Evolutionary conservation across 2,888 invertebrate species (phyloP).

Genomic region (Epsilonema sp.): DNA sequence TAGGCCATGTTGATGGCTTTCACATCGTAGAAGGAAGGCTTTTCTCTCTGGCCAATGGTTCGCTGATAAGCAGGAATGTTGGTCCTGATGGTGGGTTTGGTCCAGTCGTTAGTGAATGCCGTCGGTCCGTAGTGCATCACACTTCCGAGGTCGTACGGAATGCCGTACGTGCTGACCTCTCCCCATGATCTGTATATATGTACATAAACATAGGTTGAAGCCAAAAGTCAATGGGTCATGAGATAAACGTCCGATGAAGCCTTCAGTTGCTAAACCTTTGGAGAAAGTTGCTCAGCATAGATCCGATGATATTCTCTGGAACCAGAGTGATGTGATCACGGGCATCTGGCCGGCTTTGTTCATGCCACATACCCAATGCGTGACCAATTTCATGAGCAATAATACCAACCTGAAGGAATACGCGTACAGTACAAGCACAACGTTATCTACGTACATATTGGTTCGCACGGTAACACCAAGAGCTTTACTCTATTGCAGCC

Average conservation of each 20-base stretch:
- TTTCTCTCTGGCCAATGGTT: conserved; percentile 26
- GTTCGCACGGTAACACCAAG: no score
- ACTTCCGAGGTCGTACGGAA: conserved; percentile 24
- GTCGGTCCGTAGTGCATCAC: conserved; percentile 25
- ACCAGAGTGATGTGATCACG: conserved; percentile 14
- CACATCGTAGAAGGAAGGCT: conserved; percentile 21
- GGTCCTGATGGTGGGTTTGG: conserved; percentile 21
- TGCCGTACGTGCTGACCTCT: conserved; percentile 14
- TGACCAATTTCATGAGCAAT: conserved; percentile 24
- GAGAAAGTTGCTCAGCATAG: conserved; percentile 22
- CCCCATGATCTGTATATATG: conserved; percentile 5
- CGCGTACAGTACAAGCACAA: no score
- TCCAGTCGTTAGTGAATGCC: conserved; percentile 23
- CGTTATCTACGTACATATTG: no score
- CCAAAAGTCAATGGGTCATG: no score
- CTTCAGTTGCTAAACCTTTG: no score
- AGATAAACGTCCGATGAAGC: no score
- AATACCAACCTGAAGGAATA: conserved; percentile 19
- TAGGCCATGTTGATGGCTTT: conserved; percentile 22
- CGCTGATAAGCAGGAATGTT: conserved; percentile 19
- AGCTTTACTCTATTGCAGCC: not conserved
- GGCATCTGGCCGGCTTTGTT: conserved; percentile 19
- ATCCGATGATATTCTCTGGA: conserved; percentile 18
- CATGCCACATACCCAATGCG: conserved; percentile 23
- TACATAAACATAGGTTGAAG: no score